Evolutionary conservation across 35 echinoderm and acorn worm genomes (phyloP), one percentile per base, ranked within the genome.

Genomic region (Acanthaster planci): DNA sequence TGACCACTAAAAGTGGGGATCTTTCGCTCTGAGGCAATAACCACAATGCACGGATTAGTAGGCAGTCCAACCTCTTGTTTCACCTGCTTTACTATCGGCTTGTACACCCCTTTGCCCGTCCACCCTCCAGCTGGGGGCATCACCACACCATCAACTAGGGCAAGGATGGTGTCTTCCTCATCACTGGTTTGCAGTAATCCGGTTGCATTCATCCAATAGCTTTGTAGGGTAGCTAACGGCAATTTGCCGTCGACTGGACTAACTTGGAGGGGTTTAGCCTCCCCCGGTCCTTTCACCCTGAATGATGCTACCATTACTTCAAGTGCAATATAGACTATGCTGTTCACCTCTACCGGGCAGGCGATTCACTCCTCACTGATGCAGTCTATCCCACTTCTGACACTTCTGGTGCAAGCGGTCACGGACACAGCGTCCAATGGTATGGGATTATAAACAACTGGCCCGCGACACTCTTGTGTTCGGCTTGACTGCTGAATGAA

Each of bases 311-410:
- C 27, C 27, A 19, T 60, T 12, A 47, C 42, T 47, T 47, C 42
- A 47, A 47, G 42, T 4, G 42, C 42, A 47, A 47, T 47, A 4
- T 60, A 30, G 57, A 22, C 17, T 60, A 18, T 19, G 19, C 17
- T 4, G 18, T 30, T 18, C 57, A 30, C 27, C 57, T 60, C 57
- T 18, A 18, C 27, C 27, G 17, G 57, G 27, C 19, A 19, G 27
- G 57, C 27, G 5, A 30, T 60, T 60, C 57, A 19, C 57, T 22
- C 57, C 57, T 47, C 12, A 18, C 57, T 60, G 57, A 22, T 60
- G 57, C 27, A 60, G 57, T 60, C 57, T 7, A 60, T 60, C 57
- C 57, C 57, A 60, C 57, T 60, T 60, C 57, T 60, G 57, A 60
- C 57, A 60, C 57, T 60, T 64, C 9, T 64, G 29, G 58, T 21